Evolutionary conservation across 2,113 vertebrate species (phyloP), one percentile per base, ranked within the genome.

Genomic region (Notechis scutatus): DNA sequence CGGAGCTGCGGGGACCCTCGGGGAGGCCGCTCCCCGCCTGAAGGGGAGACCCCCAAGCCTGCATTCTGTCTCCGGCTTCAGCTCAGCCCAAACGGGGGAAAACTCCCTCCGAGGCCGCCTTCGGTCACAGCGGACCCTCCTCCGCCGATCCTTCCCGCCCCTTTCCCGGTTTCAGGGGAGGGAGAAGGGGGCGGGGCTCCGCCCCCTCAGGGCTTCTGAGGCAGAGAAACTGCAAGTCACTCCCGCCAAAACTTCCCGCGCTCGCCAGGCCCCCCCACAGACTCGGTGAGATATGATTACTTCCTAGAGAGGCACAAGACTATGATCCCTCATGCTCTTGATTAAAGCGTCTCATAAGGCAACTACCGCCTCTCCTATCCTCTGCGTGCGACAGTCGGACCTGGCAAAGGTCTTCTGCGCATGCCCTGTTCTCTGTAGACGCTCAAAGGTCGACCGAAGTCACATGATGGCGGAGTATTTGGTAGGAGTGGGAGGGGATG

Each of bases 1-100:
- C 61, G 61, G 10, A 14, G 26, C 1, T 29, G 3, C 61, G 59
- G 26, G 3, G 1, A 0, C 1, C 10, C 24, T 64, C 61, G 3
- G 61, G 29, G 3, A n/a, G 61, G 26, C 24, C 26, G 61, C 10
- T 64, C 26, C 26, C 26, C 29, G 61, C 61, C 12, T 64, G 61
- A n/a, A 64, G 61, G 4, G 29, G 61, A 29, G 61, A 64, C 11
- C 11, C 4, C 12, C 11, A 11, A 0, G 29, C 61, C 29, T 69
- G 29, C 61, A 69, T 69, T 69, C 61, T 1, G 12, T 14, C 61
- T n/a, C 61, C 29, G 11, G 61, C 12, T 69, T 69, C 61, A n/a
- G 29, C 29, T 4, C 10, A 69, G 29, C 0, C 12, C 10, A 0
- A 5, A 69, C 4, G 4, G 26, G 29, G 29, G 0, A 0, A 59